These are phyloP conservation scores for Neotoma lepida DNA, from an alignment of 2,113 vertebrate genomes.

Conservation along the genomic window DNA sequence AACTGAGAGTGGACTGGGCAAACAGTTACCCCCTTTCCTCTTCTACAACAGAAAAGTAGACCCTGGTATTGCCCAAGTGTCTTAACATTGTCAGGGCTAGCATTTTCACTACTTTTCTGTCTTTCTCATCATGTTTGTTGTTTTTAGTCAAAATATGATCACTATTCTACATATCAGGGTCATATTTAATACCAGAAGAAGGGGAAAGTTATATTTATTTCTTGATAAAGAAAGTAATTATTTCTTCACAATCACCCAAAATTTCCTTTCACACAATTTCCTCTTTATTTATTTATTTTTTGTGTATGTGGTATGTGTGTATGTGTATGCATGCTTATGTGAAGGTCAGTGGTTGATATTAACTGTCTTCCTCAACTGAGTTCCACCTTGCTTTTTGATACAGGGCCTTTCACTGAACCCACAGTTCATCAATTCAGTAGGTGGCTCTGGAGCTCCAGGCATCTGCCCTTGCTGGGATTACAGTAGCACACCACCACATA, in stretches of 20 bases:
- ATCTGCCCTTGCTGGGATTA: background rate
- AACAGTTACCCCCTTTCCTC: background rate
- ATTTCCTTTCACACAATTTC: background rate
- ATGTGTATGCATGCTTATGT: background rate
- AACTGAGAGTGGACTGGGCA: slow-evolving; percentile 1
- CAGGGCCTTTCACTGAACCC: background rate
- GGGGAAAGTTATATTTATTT: background rate
- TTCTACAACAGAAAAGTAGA: background rate
- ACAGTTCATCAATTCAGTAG: background rate
- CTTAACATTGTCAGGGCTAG: background rate
- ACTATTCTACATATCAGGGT: background rate
- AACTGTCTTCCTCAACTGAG: background rate
- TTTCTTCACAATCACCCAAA: slow-evolving; percentile 42
- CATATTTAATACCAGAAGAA: background rate
- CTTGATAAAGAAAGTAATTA: slow-evolving; percentile 16
- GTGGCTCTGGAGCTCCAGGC: background rate
- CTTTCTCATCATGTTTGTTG: background rate
- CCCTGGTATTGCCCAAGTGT: background rate
- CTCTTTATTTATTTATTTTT: background rate
- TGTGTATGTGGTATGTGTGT: background rate
- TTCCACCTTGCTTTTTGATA: background rate
- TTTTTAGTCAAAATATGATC: background rate
- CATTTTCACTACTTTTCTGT: background rate
- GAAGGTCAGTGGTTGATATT: background rate
- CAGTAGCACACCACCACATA: background rate